Evolutionary conservation across 35 echinoderm and acorn worm species (phyloP), one percentile per base, ranked within the genome.

Genomic region (Amphiura filiformis): DNA sequence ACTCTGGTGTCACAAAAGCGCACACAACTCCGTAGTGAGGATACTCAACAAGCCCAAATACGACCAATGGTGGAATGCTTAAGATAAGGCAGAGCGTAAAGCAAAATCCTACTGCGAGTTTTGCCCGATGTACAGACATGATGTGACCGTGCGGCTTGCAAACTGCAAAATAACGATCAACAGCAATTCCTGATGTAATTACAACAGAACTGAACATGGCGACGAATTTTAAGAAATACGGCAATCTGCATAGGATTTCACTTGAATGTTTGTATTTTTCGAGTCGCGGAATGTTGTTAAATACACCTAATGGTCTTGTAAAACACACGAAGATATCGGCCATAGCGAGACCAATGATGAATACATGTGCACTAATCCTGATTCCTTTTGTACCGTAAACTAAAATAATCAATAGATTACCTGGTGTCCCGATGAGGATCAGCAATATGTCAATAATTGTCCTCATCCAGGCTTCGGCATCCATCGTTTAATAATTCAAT

Each of bases 141-240:
- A 11, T 1, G 20, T 61, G n/a, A 4, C 83, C 56, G 17, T 85
- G 83, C 28, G 83, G 83, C 30, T 61, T 32, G 17, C 83, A 85
- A 37, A 85, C 64, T 34, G 57, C 83, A 28, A 85, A 61, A 37
- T 65, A 85, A 17, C 83, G 83, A 61, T 85, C 83, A 0, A 85
- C 20, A 1, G 83, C 83, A 14, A 85, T 61, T 26, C 32, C 83
- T 1, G 34, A 23, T 11, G 83, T 85, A 31, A 85, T 56, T 7
- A 85, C 15, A 65, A 85, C 64, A 22, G 83, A 85, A 34, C 33
- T 75, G 28, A 65, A 85, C n/a, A 65, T 85, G 9, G 44, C 49
- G 33, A 56, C 28, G 23, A 23, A 37, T 17, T 85, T 61, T 1
- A 85, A 18, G 13, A 36, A 37, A 34, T 14, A 14, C 1, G 47